Base-by-base conservation (phyloP, 2,797 vertebrate species). In the Australoheros facetus region DNA sequence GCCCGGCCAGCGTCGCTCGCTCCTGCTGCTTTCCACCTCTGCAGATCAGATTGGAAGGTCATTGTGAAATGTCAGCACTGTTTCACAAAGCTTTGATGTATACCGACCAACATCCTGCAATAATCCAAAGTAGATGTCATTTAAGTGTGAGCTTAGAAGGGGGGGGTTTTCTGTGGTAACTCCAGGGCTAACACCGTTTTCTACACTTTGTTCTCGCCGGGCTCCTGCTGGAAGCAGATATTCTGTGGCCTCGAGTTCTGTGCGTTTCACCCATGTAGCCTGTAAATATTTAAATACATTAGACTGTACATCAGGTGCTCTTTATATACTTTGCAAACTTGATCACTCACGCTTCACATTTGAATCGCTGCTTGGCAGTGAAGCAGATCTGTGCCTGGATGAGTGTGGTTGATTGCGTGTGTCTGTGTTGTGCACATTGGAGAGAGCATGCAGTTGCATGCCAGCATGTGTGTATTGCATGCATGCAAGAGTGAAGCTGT, bases 11-110 rank as follows among this genome's bases (percentile, higher is more conserved):
- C 78, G 53, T 85, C 54, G 4, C 91, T 85, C 51, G 4, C 90
- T 88, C 89, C 93, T 88, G 91, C 93, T 92, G 92, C 56, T 85
- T 78, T 71, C 70, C 83, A 82, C 86, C 83, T 83, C 86, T 79
- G 85, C 87, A 74, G 66, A 89, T 89, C 85, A 89, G 72, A 92
- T 77, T 84, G 64, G 81, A 91, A 85, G 84, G 75, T 86, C 85
- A 77, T 45, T 83, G 89, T 79, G 85, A 92, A 91, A 90, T 81
- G 81, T 84, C 77, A 73, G 37, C 58, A 11, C 73, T 30, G 62
- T 78, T 81, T 79, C 57, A 64, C 73, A 71, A 81, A 85, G 76
- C 83, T 90, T 88, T 85, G 73, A 79, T 76, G 56, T 14, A 10
- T 14, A 26, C 57, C 3, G 10, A 55, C 83, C 79, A 56, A 69